A percentile compares a stretch with the other conserved stretches of the same genome.
These are phyloP conservation scores for Alitta virens DNA, from an alignment of 2,888 invertebrate genomes.

Conservation along the genomic window DNA sequence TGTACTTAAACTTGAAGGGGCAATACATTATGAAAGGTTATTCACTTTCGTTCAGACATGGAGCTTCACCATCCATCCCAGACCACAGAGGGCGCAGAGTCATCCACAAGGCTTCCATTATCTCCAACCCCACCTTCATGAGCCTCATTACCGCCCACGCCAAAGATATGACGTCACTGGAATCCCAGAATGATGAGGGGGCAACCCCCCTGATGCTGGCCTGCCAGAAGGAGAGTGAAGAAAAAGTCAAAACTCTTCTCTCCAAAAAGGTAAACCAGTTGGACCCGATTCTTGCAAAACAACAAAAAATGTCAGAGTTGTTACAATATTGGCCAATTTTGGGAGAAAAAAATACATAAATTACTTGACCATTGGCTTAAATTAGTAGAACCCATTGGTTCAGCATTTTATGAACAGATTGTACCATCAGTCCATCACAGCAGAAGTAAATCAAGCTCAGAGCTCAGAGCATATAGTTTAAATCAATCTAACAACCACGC, in stretches of 20 bases:
- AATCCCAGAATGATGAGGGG: conserved; percentile 19
- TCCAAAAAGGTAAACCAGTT: conserved; percentile 15
- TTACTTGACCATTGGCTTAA: no score
- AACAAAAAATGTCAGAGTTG: no score
- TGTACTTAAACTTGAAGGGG: no score
- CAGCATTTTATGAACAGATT: no score
- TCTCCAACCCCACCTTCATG: not conserved
- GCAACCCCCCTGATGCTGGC: conserved; percentile 25
- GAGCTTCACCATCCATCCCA: not conserved
- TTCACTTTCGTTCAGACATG: not conserved
- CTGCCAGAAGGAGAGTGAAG: conserved; percentile 13
- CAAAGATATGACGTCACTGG: conserved; percentile 8
- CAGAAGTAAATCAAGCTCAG: no score
- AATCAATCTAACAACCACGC: no score
- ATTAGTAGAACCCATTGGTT: no score
- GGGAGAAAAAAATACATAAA: no score
- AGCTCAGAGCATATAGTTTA: no score
- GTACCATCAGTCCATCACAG: no score
- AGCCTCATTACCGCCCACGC: not conserved
- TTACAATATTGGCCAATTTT: no score
- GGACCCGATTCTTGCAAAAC: no score
- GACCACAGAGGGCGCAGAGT: not conserved
- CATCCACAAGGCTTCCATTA: not conserved
- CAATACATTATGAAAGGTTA: not conserved
- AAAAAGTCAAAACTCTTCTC: conserved; percentile 18